Percentiles rank a stretch among this genome's conserved stretches.
Evolutionary conservation across 2,797 vertebrate genomes (phyloP).

Genomic region (Chelmon rostratus): DNA sequence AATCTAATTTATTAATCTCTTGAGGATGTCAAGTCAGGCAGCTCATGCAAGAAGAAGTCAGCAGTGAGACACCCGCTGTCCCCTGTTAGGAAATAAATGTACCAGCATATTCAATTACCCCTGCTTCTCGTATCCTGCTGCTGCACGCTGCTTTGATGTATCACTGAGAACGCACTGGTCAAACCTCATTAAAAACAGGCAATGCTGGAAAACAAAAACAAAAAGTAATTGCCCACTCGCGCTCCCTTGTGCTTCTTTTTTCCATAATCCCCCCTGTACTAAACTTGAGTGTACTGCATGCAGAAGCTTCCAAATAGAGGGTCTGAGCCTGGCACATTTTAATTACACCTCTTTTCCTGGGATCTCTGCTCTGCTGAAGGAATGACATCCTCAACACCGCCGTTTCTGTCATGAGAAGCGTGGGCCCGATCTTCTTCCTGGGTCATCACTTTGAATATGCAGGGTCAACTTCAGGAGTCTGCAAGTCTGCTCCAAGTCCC

Average conservation of each 20-base stretch:
- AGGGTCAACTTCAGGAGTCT: slow-evolving; percentile 53
- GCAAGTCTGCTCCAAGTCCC: slow-evolving; percentile 41
- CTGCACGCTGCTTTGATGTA: slow-evolving; percentile 70
- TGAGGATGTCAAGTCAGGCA: slow-evolving; percentile 40
- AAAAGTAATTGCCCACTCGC: slow-evolving; percentile 74
- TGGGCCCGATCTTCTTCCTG: slow-evolving; percentile 35
- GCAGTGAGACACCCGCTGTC: slow-evolving; percentile 48
- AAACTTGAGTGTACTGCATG: slow-evolving; percentile 48
- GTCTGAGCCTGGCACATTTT: slow-evolving; percentile 55
- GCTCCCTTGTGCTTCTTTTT: slow-evolving; percentile 54
- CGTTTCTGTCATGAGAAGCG: slow-evolving; percentile 35
- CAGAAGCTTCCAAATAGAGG: slow-evolving; percentile 44
- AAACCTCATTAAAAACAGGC: slow-evolving; percentile 79
- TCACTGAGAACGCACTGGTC: slow-evolving; percentile 71
- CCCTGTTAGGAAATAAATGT: slow-evolving; percentile 77
- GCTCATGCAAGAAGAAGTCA: slow-evolving; percentile 35
- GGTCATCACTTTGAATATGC: slow-evolving; percentile 57
- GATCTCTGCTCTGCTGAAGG: slow-evolving; percentile 42
- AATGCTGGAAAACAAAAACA: slow-evolving; percentile 79
- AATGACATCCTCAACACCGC: slow-evolving; percentile 60
- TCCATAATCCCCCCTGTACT: slow-evolving; percentile 52
- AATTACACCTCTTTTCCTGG: slow-evolving; percentile 60
- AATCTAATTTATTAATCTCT: slow-evolving; percentile 55
- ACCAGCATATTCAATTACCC: slow-evolving; percentile 78
- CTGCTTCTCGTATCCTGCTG: slow-evolving; percentile 57